Conservation (phyloP, 2,888 invertebrate species). For the Onthophagus sagittarius region DNA sequence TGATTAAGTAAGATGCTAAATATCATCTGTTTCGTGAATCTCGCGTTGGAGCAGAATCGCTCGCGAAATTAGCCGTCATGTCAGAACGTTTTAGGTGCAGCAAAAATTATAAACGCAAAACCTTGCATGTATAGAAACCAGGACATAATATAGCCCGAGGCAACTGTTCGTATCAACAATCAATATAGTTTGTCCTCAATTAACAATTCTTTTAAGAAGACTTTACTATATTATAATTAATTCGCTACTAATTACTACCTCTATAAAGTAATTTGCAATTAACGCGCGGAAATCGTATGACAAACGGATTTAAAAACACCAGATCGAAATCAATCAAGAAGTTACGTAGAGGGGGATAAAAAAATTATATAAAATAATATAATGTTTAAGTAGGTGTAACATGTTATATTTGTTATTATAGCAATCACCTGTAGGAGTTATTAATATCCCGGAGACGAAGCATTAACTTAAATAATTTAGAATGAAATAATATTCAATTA, state of each 20-base stretch:
- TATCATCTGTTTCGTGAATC: constrained; percentile 28
- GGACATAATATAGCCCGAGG: background rate
- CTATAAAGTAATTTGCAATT: background rate
- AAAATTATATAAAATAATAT: background rate
- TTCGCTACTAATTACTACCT: background rate
- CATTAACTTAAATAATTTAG: background rate
- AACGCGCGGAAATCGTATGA: background rate
- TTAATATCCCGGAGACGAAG: too few relatives aligned
- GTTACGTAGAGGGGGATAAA: background rate
- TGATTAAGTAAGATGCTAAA: constrained; percentile 17
- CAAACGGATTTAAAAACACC: background rate
- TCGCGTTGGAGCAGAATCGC: background rate
- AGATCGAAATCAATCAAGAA: background rate
- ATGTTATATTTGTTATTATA: background rate
- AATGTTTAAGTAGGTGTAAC: background rate
- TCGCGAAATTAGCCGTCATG: background rate
- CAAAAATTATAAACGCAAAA: background rate
- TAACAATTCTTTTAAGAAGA: background rate
- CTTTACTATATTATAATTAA: background rate
- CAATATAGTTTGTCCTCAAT: background rate
- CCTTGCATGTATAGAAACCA: background rate
- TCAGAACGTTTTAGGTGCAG: background rate
- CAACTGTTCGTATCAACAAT: background rate
- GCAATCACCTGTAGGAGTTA: background rate
- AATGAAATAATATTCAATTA: background rate